Base-by-base conservation (phyloP, 2,797 vertebrate species). In the Melanogrammus aeglefinus region DNA sequence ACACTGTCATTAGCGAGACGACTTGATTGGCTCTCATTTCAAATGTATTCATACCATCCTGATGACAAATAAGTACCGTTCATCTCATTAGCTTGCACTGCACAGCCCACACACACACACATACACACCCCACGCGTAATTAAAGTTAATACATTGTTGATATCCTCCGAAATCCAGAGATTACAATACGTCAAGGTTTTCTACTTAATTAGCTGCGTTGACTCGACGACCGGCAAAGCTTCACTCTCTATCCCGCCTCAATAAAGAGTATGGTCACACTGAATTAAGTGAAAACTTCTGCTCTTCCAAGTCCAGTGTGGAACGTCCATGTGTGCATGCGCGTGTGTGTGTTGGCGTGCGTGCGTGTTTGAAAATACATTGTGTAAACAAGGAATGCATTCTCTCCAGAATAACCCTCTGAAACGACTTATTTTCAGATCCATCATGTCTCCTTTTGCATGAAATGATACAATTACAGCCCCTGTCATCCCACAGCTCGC, bases 131-230 rank as follows among this genome's bases (percentile, higher is more conserved):
- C 84, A 78, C 85, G 89, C 88, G 90, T 94, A 91, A 94, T 94
- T 92, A 91, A 95, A 92, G 90, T 92, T 92, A 94, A 94, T 94
- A 88, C 86, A 87, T 89, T 87, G 91, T 89, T 57, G 92, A 93
- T 91, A 91, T 90, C 83, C 90, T 82, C 86, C 72, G 84, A 88
- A 91, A 93, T 91, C 89, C 87, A 86, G 79, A 93, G 91, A 94
- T 93, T 91, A 92, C 89, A 90, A 86, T 88, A 84, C 89, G 89
- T 89, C 78, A 79, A 89, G 90, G 88, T 90, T 21, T 57, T 89
- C 86, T 79, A 75, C 84, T 90, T 94, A 91, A 95, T 95, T 92
- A 91, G 82, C 9, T 84, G 84, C 73, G 82, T 86, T 83, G 84
- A 81, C 84, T 84, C 81, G 71, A 66, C 89, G 88, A 90, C 85